These are phyloP conservation scores for Rhyzopertha dominica DNA, from an alignment of 1,140 invertebrate genomes.

Conservation along the genomic window DNA sequence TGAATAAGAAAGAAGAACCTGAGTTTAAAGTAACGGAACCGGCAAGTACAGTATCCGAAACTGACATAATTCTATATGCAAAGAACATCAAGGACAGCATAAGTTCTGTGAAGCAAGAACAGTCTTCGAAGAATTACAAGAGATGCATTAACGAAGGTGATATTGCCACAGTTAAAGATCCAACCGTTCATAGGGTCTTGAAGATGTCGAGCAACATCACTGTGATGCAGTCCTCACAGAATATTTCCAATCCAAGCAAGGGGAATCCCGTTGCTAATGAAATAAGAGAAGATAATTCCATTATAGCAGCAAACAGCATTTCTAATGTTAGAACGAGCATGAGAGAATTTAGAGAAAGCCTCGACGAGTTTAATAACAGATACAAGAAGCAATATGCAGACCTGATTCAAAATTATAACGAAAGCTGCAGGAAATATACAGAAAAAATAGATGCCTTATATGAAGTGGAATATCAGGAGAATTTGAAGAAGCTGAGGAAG, in stretches of 20 bases:
- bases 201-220: constrained; percentile 22
- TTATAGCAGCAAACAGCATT: constrained; percentile 25
- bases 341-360: constrained; percentile 21
- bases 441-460: background rate
- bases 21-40: constrained; percentile 19
- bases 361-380: constrained; percentile 30
- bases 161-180: constrained; percentile 8
- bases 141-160: constrained; percentile 12
- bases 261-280: constrained; percentile 5
- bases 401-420: constrained; percentile 28
- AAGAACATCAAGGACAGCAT: constrained; percentile 11
- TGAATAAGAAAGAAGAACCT: constrained; percentile 16
- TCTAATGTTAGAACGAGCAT: constrained; percentile 30
- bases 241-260: constrained; percentile 3
- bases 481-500: background rate
- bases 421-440: constrained; percentile 11
- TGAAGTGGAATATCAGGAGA: constrained; percentile 5
- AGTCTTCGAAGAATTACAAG: background rate
- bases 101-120: background rate
- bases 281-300: constrained; percentile 20
- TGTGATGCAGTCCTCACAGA: constrained; percentile 15
- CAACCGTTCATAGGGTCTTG: constrained; percentile 20
- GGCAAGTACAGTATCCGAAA: constrained; percentile 20
- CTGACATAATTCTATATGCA: constrained; percentile 21
- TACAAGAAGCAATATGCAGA: constrained; percentile 22